These are phyloP conservation scores for Macquaria ambigua DNA, from an alignment of 2,113 vertebrate species.

Conservation along the genomic window DNA sequence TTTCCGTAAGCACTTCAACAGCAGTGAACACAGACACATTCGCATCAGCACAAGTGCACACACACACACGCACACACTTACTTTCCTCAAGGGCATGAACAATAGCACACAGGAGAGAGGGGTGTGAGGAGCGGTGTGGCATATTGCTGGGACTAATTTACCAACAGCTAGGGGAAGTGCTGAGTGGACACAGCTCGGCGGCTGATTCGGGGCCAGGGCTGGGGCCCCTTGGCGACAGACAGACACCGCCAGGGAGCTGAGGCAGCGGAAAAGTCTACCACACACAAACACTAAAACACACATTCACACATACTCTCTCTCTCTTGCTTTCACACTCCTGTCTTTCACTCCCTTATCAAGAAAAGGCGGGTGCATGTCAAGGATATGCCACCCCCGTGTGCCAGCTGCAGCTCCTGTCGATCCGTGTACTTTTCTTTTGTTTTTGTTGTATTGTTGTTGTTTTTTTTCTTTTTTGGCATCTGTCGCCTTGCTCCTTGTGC, in stretches of 20 bases:
- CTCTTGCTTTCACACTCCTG: slow-evolving; percentile 42
- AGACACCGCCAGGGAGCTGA: slow-evolving; percentile 82
- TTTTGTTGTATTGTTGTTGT: slow-evolving; percentile 35
- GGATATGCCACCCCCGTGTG: slow-evolving; percentile 69
- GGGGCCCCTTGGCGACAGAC: slow-evolving; percentile 78
- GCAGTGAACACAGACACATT: slow-evolving; percentile 32
- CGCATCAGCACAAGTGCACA: too few species aligned
- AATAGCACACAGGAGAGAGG: slow-evolving; percentile 68
- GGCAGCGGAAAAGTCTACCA: slow-evolving; percentile 70
- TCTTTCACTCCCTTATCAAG: slow-evolving; percentile 63
- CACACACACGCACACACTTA: slow-evolving; percentile 5
- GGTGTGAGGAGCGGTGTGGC: slow-evolving; percentile 62
- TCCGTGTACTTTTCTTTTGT: slow-evolving; percentile 45
- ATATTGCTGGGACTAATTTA: slow-evolving; percentile 83
- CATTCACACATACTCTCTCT: slow-evolving; percentile 45
- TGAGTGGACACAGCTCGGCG: slow-evolving; percentile 80
- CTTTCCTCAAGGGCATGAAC: slow-evolving; percentile 82
- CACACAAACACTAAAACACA: slow-evolving; percentile 56
- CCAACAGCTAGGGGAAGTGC: slow-evolving; percentile 76
- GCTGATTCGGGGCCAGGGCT: slow-evolving; percentile 74
- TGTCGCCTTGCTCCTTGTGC: slow-evolving; percentile 73
- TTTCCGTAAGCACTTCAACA: slow-evolving; percentile 35
- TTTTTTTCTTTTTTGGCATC: slow-evolving; percentile 66
- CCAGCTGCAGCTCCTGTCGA: slow-evolving; percentile 75
- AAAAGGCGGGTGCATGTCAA: slow-evolving; percentile 60